These are phyloP conservation scores for Hirundichthys speculiger DNA, from an alignment of 2,113 vertebrate genomes.

Conservation along the genomic window DNA sequence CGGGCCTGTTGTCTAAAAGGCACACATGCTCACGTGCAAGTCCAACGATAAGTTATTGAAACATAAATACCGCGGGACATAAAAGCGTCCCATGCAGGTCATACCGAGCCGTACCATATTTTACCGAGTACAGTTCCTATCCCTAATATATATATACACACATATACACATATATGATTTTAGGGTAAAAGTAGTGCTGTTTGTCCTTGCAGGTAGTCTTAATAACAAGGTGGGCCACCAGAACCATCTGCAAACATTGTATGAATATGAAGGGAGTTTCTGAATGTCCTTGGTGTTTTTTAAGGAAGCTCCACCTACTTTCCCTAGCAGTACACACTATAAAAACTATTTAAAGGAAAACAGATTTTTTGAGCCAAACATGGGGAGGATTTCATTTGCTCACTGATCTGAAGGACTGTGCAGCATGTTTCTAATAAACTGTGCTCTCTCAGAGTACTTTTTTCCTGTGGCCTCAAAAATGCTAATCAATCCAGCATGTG, in stretches of 20 bases:
- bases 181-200: slow-evolving; percentile 1
- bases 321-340: neutral
- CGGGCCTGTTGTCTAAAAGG: too few species aligned
- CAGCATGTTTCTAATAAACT: slow-evolving; percentile 58
- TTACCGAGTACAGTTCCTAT: too few species aligned
- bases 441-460: slow-evolving; percentile 51
- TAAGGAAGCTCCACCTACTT: neutral
- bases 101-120: too few species aligned
- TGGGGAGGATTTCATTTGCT: slow-evolving; percentile 41
- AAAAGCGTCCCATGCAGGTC: too few species aligned
- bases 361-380: slow-evolving; percentile 9
- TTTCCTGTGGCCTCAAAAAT: slow-evolving; percentile 49
- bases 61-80: too few species aligned
- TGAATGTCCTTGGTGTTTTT: neutral
- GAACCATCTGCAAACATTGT: slow-evolving; percentile 1
- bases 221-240: slow-evolving; percentile 3
- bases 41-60: too few species aligned
- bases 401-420: slow-evolving; percentile 33
- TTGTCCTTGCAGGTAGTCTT: slow-evolving; percentile 7
- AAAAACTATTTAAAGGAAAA: slow-evolving; percentile 30
- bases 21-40: too few species aligned
- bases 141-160: too few species aligned
- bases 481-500: slow-evolving; percentile 70
- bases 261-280: neutral
- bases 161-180: too few species aligned